Conservation (phyloP, 35 echinoderm and acorn worm genomes). For the Acanthaster planci region DNA sequence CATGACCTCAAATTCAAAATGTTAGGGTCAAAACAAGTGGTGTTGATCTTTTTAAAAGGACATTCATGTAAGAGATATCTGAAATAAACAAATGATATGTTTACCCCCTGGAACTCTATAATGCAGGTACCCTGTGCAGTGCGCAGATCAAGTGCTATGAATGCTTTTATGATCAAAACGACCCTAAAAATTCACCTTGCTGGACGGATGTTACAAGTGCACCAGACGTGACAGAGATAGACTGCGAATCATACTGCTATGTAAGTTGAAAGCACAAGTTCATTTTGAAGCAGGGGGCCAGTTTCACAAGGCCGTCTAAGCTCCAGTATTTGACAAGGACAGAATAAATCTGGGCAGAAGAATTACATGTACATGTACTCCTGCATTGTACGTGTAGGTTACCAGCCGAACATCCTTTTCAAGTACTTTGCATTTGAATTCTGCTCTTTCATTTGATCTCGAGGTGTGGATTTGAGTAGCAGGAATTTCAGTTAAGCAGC, state of each 20-base stretch:
- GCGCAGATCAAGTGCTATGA: not conserved
- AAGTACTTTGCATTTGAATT: not conserved
- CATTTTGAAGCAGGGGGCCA: not conserved
- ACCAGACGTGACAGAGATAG: not conserved
- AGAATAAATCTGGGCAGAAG: not conserved
- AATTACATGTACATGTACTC: not conserved
- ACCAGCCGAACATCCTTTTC: not conserved
- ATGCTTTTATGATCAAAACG: not conserved
- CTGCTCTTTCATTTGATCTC: not conserved
- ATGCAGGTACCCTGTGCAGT: not conserved
- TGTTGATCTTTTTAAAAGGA: too few relatives aligned
- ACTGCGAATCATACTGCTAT: not conserved
- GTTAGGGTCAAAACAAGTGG: too few relatives aligned
- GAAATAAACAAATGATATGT: too few relatives aligned
- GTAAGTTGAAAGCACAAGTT: not conserved
- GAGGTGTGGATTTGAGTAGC: too few relatives aligned
- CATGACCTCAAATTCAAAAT: not conserved
- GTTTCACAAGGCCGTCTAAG: not conserved
- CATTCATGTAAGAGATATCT: too few relatives aligned
- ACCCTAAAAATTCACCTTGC: not conserved
- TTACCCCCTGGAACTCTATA: not conserved
- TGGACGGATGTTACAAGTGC: not conserved
- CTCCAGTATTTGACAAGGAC: too few relatives aligned
- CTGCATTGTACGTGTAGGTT: not conserved
- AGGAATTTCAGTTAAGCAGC: too few relatives aligned